A percentile compares a stretch with the other conserved stretches of the same genome.
Conservation (phyloP, 2,888 invertebrate genomes). For the Zhuqinia jingwanae region DNA sequence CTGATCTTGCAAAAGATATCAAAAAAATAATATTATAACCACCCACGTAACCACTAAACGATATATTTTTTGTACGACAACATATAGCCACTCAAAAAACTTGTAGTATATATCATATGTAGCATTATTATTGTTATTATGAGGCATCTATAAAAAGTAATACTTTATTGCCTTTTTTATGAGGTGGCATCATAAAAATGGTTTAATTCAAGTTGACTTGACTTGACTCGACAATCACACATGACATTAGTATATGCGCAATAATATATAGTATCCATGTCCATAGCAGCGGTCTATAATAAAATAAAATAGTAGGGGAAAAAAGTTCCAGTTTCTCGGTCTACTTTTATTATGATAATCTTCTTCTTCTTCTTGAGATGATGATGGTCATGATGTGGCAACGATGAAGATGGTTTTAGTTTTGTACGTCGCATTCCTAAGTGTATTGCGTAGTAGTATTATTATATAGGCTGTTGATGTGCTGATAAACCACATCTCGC, state of each 20-base stretch:
- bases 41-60: neutral
- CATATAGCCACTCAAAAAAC: neutral
- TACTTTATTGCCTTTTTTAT: conserved; percentile 10
- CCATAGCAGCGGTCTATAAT: too few relatives aligned
- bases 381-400: conserved; percentile 1
- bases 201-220: conserved; percentile 2
- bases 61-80: too few relatives aligned
- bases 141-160: conserved; percentile 3
- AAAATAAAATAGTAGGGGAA: too few relatives aligned
- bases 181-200: conserved; percentile 2
- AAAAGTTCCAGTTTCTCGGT: too few relatives aligned
- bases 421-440: too few relatives aligned
- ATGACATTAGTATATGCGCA: neutral
- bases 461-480: too few relatives aligned
- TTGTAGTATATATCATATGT: neutral
- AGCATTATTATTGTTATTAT: neutral
- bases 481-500: too few relatives aligned
- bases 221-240: neutral
- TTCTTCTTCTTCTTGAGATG: conserved; percentile 4
- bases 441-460: too few relatives aligned
- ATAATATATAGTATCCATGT: too few relatives aligned
- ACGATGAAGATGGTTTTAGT: conserved; percentile 1
- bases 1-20: neutral
- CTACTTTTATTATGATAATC: neutral
- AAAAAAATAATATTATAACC: neutral